phyloP scores from a whole-genome alignment of 2,888 invertebrate genomes.

The Ischnura elegans region DNA sequence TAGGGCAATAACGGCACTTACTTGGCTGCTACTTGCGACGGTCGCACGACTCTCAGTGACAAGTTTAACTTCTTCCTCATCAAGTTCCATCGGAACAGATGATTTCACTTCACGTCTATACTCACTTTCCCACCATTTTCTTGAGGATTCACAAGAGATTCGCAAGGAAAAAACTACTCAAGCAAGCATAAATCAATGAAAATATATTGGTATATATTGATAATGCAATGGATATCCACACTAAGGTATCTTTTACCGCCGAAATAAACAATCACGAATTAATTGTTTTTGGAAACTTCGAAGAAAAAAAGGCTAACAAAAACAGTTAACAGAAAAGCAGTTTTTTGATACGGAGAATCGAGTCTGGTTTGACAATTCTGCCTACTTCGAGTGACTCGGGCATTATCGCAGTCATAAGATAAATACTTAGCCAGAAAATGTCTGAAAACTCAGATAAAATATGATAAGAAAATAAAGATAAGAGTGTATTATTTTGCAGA shows the following conservation, averaged over 20 bases:
- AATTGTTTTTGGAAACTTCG: background rate
- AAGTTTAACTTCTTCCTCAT: background rate
- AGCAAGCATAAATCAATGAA: no score
- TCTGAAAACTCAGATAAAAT: background rate
- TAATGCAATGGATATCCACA: no score
- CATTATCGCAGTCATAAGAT: background rate
- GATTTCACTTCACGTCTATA: background rate
- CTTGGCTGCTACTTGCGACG: background rate
- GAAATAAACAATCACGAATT: background rate
- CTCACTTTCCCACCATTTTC: background rate
- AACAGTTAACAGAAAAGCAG: background rate
- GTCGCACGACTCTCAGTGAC: background rate
- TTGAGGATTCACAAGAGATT: background rate
- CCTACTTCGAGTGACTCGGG: background rate
- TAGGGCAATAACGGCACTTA: background rate
- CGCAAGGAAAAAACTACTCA: no score
- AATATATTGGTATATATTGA: no score
- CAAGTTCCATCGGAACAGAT: background rate
- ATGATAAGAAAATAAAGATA: background rate
- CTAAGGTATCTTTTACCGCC: background rate
- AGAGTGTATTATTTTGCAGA: background rate
- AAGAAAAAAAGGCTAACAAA: background rate
- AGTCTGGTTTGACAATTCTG: background rate
- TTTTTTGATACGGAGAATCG: background rate
- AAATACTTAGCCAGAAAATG: background rate